These are phyloP conservation scores for Eudyptes chrysolophus DNA, from an alignment of 2,113 vertebrate genomes.

Conservation along the genomic window DNA sequence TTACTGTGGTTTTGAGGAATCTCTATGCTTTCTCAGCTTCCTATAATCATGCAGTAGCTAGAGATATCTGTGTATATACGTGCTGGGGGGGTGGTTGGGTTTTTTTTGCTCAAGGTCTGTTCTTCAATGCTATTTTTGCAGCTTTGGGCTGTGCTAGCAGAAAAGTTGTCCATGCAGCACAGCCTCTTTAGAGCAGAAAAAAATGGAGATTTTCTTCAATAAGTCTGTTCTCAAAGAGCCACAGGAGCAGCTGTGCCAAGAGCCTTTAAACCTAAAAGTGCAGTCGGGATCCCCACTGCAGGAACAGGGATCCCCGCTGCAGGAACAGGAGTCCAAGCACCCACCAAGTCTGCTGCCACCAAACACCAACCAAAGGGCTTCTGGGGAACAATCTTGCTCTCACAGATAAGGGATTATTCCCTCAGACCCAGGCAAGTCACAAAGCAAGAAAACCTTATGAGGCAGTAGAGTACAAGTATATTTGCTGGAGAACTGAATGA, in stretches of 20 bases:
- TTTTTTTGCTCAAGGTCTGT: background rate
- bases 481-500: background rate
- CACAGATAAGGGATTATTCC: background rate
- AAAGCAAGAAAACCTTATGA: background rate
- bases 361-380: background rate
- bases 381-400: background rate
- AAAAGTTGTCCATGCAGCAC: background rate
- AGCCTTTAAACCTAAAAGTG: background rate
- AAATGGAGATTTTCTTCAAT: background rate
- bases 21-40: background rate
- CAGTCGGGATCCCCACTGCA: accelerated
- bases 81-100: background rate
- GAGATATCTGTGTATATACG: accelerated
- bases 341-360: background rate
- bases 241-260: background rate
- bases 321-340: background rate
- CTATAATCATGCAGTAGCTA: background rate
- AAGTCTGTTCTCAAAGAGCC: background rate
- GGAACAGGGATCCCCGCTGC: background rate
- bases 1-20: background rate
- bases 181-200: background rate
- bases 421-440: background rate
- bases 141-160: background rate
- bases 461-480: background rate
- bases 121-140: background rate